Evolutionary conservation across 2,797 vertebrate species (phyloP), one percentile per base, ranked within the genome.

Genomic region (Falco novaeseelandiae): DNA sequence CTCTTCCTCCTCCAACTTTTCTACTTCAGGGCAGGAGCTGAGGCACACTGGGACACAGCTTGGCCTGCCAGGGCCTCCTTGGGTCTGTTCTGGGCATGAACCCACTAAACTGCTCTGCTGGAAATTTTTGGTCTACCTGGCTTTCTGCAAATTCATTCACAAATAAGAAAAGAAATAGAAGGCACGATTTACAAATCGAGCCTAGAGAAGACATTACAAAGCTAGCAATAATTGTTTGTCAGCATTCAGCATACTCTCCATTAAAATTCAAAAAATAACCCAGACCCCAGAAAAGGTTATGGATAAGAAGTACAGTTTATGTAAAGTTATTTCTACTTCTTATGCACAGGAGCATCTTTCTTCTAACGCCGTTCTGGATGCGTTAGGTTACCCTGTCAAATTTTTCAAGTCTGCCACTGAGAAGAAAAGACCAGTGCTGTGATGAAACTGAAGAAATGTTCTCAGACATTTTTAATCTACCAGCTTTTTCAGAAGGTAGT

Each of bases 361-460:
- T 86, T 82, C 74, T 92, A 84, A 92, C 93, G 85, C 82, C 1
- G 8, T 76, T 86, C 59, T 89, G 80, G 83, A 94, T 95, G 94
- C 92, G 93, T 97, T 85, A 93, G 89, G 90, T 78, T 96, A 81
- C n/a, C 73, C 93, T 95, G 96, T 89, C 93, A 96, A 87, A 84
- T 67, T 91, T 94, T 95, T 95, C 82, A 80, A 95, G 94, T 88
- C 80, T 94, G 70, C 92, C 83, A 74, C 89, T 76, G 82, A 89
- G 93, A 86, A 96, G 92, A 92, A 93, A 95, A 97, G 94, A 95
- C 90, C 83, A 94, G 69, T 89, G 85, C 69, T 89, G 94, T 82
- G 92, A 96, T 79, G 89, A 91, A 93, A 91, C 89, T 21, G 76
- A 89, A 84, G 83, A 94, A 93, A 90, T 81, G 74, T 91, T 93